A percentile compares a stretch with the other conserved stretches of the same genome.
Conservation (phyloP, 1,140 invertebrate species). For the Magallana gigas region DNA sequence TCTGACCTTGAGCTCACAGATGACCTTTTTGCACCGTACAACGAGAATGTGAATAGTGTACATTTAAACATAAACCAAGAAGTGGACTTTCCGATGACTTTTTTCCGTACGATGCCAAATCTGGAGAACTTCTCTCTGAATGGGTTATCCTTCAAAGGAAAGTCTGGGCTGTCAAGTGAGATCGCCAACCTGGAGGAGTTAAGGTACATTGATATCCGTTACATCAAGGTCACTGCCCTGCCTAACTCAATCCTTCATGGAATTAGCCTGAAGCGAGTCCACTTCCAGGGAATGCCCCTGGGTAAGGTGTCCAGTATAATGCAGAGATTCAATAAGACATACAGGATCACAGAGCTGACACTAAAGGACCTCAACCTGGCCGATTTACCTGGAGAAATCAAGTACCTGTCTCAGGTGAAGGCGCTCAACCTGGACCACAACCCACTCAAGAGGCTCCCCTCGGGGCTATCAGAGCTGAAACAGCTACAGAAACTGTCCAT, state of each 20-base stretch:
- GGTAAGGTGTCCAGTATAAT: slow-evolving; percentile 55
- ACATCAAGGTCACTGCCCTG: slow-evolving; percentile 59
- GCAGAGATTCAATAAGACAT: slow-evolving; percentile 40
- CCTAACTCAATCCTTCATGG: slow-evolving; percentile 65
- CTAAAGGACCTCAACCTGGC: slow-evolving; percentile 62
- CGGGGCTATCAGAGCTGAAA: slow-evolving; percentile 58
- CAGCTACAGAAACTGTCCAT: slow-evolving; percentile 64
- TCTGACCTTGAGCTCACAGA: slow-evolving; percentile 22
- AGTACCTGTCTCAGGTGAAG: slow-evolving; percentile 59
- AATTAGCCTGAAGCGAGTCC: slow-evolving; percentile 44
- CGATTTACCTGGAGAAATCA: slow-evolving; percentile 60
- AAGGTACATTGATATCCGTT: slow-evolving; percentile 57
- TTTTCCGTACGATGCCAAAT: slow-evolving; percentile 67
- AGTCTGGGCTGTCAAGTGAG: slow-evolving; percentile 57
- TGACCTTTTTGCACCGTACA: slow-evolving; percentile 64
- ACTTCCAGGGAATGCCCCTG: slow-evolving; percentile 57
- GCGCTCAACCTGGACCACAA: slow-evolving; percentile 68
- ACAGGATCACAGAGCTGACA: slow-evolving; percentile 55
- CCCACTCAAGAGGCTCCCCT: slow-evolving; percentile 64
- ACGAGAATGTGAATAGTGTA: slow-evolving; percentile 66
- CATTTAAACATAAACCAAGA: slow-evolving; percentile 45
- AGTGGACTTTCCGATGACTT: slow-evolving; percentile 44
- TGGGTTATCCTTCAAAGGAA: slow-evolving; percentile 23
- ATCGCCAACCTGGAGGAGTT: slow-evolving; percentile 61
- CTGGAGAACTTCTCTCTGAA: slow-evolving; percentile 61